Evolutionary conservation across 2,797 vertebrate species (phyloP).

Genomic region (Sebastes glaucus): DNA sequence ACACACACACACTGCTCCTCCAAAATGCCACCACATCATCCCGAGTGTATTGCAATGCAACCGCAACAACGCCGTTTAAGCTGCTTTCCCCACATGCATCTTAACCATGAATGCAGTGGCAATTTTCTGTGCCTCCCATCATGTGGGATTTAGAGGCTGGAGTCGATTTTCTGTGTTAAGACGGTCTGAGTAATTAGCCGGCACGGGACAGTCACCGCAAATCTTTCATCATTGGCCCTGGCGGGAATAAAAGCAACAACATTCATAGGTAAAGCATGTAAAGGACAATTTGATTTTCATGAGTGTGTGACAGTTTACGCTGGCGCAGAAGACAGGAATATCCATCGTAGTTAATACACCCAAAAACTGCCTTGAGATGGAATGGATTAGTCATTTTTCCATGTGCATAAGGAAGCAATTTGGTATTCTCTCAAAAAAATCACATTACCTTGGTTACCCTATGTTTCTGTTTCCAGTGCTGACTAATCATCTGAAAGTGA

Average conservation of each 20-base stretch:
- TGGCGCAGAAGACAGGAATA: not conserved
- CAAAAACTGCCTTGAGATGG: not conserved
- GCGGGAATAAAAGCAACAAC: not conserved
- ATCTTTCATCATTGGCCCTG: not conserved
- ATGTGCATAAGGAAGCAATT: not conserved
- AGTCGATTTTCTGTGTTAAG: conserved; percentile 6
- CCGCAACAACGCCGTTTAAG: not conserved
- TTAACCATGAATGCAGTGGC: not conserved
- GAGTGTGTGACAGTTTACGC: not conserved
- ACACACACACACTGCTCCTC: not conserved
- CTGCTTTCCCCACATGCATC: conserved; percentile 19
- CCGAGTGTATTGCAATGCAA: not conserved
- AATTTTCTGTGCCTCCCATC: conserved; percentile 10
- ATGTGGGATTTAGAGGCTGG: conserved; percentile 25
- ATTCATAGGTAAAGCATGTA: not conserved
- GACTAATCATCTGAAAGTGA: conserved; percentile 1
- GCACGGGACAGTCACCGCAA: not conserved
- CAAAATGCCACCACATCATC: not conserved
- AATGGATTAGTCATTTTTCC: not conserved
- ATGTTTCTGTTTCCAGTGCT: conserved; percentile 6
- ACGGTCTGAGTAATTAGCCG: conserved; percentile 18
- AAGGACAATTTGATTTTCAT: not conserved
- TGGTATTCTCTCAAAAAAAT: not conserved
- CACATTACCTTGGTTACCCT: not conserved
- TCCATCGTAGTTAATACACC: not conserved